These are phyloP conservation scores for Cistogaster globosa DNA, from an alignment of 2,888 invertebrate species.

Conservation along the genomic window DNA sequence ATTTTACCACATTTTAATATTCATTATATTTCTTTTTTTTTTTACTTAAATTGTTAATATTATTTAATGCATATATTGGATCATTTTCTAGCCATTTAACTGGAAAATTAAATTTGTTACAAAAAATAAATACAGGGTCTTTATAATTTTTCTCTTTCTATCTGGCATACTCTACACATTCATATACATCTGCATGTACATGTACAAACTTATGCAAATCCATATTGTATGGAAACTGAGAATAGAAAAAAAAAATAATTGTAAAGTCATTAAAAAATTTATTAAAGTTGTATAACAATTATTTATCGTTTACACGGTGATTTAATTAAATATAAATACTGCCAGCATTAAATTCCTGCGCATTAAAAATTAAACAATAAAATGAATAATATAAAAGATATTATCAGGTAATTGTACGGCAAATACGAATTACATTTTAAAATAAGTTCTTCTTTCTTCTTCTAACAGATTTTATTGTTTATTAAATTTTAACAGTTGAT, in stretches of 20 bases:
- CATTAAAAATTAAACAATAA: conserved; percentile 30
- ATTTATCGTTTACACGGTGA: conserved; percentile 59
- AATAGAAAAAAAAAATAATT: conserved; percentile 18
- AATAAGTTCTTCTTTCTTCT: too few species aligned
- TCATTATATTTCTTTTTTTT: conserved; percentile 35
- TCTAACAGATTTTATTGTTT: too few species aligned
- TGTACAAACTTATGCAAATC: too few species aligned
- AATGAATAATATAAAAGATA: not conserved
- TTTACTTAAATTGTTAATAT: conserved; percentile 62
- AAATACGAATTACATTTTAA: not conserved
- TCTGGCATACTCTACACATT: not conserved
- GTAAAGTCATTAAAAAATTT: conserved; percentile 40
- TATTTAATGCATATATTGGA: conserved; percentile 73
- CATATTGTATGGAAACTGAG: too few species aligned
- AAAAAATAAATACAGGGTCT: conserved; percentile 45
- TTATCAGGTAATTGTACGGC: not conserved
- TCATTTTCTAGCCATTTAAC: conserved; percentile 77
- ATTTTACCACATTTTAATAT: conserved; percentile 59
- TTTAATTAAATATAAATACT: conserved; percentile 55
- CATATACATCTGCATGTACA: not conserved
- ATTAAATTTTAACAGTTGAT: too few species aligned
- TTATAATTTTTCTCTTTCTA: conserved; percentile 25
- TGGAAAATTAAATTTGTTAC: conserved; percentile 76
- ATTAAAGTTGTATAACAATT: conserved; percentile 52
- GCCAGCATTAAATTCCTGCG: not conserved